These are phyloP conservation scores for Myotis lucifugus DNA, from an alignment of 2,113 vertebrate genomes.

Conservation along the genomic window DNA sequence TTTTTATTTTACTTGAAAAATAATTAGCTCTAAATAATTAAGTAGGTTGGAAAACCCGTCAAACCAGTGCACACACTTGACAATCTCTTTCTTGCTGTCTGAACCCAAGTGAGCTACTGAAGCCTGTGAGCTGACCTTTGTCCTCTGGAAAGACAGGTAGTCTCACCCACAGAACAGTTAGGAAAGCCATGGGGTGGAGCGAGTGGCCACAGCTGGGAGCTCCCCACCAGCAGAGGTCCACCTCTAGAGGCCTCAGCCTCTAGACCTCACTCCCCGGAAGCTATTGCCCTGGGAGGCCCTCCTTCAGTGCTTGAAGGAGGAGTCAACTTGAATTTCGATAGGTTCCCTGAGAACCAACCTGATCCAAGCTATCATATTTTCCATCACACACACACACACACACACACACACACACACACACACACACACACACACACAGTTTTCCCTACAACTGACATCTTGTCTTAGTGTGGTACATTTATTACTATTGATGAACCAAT, in stretches of 20 bases:
- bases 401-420: neutral
- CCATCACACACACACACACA: too few species aligned
- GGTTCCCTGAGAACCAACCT: fast-evolving
- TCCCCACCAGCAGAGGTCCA: neutral
- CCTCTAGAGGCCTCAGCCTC: fast-evolving
- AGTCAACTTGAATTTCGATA: fast-evolving
- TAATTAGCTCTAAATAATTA: neutral
- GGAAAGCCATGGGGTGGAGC: fast-evolving
- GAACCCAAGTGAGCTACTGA: neutral
- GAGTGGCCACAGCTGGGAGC: fast-evolving
- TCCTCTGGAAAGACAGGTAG: fast-evolving
- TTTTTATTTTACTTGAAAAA: neutral
- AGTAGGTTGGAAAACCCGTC: neutral
- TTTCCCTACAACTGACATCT: too few species aligned
- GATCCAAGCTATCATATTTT: fast-evolving
- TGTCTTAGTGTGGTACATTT: neutral
- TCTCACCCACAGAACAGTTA: too few species aligned
- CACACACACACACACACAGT: neutral
- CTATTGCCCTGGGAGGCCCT: fast-evolving
- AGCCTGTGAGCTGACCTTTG: fast-evolving
- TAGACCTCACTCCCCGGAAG: neutral
- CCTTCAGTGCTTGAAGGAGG: too few species aligned
- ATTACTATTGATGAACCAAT: neutral
- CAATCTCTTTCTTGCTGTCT: neutral
- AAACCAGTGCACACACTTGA: neutral